Conservation (phyloP, 2,888 invertebrate genomes). For the Lissonota sp. region DNA sequence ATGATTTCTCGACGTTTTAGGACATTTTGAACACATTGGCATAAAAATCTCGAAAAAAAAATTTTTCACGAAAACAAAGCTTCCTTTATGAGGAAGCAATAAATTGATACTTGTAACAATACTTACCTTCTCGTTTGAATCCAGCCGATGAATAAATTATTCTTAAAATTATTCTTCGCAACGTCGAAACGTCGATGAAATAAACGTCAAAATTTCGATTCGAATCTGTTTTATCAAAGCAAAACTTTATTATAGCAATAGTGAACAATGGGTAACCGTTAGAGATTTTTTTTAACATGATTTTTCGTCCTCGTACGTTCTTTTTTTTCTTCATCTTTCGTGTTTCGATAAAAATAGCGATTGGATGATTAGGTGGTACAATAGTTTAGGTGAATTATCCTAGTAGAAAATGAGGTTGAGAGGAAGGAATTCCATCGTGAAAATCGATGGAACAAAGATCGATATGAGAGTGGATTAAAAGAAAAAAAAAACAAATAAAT, state of each 20-base stretch:
- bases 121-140: no score
- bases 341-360: constrained; percentile 82
- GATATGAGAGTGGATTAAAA: constrained; percentile 3
- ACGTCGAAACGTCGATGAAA: constrained; percentile 27
- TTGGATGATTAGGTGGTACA: constrained; percentile 77
- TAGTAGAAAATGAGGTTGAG: constrained; percentile 38
- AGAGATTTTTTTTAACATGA: constrained; percentile 80
- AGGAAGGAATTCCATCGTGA: neutral
- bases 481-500: constrained; percentile 13
- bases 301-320: constrained; percentile 76
- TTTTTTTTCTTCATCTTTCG: constrained; percentile 76
- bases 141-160: no score
- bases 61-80: no score
- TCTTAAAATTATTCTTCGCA: no score
- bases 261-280: constrained; percentile 83
- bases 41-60: no score
- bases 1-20: no score
- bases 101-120: no score
- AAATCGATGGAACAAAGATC: neutral
- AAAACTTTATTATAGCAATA: constrained; percentile 83
- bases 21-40: no score
- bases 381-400: constrained; percentile 76
- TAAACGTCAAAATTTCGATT: constrained; percentile 61
- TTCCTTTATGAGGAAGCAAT: no score
- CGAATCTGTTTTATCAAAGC: constrained; percentile 80